Evolutionary conservation across 2,888 invertebrate species (phyloP).

Genomic region (Drosophila setosimentum): DNA sequence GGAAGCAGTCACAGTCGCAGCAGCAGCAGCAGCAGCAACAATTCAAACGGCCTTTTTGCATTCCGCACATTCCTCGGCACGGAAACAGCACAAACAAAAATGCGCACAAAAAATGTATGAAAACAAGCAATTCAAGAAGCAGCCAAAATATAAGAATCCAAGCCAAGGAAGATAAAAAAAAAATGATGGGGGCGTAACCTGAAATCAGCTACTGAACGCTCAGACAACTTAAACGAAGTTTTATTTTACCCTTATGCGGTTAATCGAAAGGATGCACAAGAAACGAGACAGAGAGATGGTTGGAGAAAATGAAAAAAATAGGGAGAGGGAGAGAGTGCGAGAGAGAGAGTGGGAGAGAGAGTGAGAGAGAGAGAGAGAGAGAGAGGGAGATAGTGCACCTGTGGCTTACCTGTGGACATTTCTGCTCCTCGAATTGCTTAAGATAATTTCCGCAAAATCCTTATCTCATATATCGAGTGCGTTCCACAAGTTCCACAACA

Average conservation of each 20-base stretch:
- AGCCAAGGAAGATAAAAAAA: conserved; percentile 1
- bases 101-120: conserved; percentile 1
- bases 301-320: no score
- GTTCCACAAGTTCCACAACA: not conserved
- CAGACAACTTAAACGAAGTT: conserved; percentile 51
- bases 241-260: conserved; percentile 59
- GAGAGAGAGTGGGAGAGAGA: not conserved
- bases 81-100: conserved; percentile 44
- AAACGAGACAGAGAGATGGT: not conserved
- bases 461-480: not conserved
- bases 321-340: not conserved
- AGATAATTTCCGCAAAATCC: not conserved
- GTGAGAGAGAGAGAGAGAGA: not conserved
- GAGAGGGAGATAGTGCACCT: conserved; percentile 19
- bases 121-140: not conserved
- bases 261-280: not conserved
- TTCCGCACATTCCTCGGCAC: conserved; percentile 65
- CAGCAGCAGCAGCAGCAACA: conserved; percentile 19
- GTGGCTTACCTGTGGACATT: conserved; percentile 28
- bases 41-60: conserved; percentile 72
- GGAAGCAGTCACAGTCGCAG: not conserved
- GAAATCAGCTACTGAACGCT: conserved; percentile 10
- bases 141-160: conserved; percentile 11
- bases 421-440: conserved; percentile 27
- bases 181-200: conserved; percentile 3